Percentiles rank a stretch among this genome's conserved stretches.
Conservation (phyloP, 1,140 invertebrate species). For the Pseudachorutes palmiensis region DNA sequence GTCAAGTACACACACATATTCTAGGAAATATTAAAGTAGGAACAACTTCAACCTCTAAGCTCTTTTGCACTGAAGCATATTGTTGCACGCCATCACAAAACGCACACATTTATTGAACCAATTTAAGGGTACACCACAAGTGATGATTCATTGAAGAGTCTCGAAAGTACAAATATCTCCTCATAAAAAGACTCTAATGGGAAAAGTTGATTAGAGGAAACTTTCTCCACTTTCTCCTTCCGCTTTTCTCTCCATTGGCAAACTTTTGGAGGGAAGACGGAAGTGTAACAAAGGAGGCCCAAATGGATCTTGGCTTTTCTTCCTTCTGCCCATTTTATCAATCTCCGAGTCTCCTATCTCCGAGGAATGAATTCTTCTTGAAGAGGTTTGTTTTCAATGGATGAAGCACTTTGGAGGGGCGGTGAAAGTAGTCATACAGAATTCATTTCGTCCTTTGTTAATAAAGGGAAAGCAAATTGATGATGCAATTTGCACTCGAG, state of each 20-base stretch:
- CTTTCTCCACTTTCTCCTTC: background rate
- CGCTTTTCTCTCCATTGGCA: background rate
- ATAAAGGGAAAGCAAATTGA: background rate
- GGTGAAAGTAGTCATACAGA: background rate
- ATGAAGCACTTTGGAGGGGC: background rate
- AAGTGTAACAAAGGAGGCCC: background rate
- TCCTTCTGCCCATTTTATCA: background rate
- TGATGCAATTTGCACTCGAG: background rate
- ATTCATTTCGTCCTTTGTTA: background rate
- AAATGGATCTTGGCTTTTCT: background rate
- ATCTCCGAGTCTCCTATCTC: background rate
- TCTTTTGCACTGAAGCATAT: too few relatives aligned
- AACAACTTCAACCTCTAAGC: too few relatives aligned
- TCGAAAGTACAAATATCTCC: too few relatives aligned
- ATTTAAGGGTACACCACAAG: too few relatives aligned
- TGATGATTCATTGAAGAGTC: too few relatives aligned
- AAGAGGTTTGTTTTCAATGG: background rate
- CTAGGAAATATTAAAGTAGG: too few relatives aligned
- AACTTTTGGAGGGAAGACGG: too few relatives aligned
- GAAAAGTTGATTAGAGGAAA: background rate
- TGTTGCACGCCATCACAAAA: too few relatives aligned
- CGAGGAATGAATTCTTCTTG: too few relatives aligned
- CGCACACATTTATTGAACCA: too few relatives aligned
- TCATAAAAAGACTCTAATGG: too few relatives aligned
- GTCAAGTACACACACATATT: too few relatives aligned